phyloP scores from a whole-genome alignment of 2,113 vertebrate genomes.

The Eonycteris spelaea region DNA sequence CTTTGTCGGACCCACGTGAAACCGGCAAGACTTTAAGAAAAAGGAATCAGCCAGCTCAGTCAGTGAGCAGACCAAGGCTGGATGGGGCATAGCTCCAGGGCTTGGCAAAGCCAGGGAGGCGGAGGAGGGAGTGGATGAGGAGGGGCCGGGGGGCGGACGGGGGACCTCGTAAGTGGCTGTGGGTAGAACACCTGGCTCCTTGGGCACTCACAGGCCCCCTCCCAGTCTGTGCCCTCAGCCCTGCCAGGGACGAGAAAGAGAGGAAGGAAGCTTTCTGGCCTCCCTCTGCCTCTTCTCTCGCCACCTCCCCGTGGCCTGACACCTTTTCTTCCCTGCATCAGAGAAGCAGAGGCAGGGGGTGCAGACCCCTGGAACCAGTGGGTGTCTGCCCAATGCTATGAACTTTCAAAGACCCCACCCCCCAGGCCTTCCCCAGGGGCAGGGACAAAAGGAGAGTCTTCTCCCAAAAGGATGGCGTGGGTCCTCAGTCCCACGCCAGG shows the following conservation, averaged over 20 bases:
- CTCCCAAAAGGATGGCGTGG: background rate
- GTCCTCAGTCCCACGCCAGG: background rate
- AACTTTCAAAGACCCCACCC: background rate
- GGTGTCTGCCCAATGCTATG: background rate
- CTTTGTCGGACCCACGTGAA: background rate
- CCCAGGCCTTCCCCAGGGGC: background rate
- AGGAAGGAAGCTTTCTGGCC: no score
- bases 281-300: no score
- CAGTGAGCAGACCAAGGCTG: background rate
- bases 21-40: background rate
- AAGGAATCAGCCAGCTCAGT: background rate
- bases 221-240: background rate
- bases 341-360: background rate
- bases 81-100: background rate
- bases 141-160: no score
- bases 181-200: background rate
- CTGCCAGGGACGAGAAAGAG: no score
- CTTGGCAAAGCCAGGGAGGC: fast-evolving
- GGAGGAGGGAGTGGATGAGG: no score
- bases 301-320: background rate
- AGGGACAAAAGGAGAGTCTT: background rate
- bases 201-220: background rate
- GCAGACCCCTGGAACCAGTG: background rate
- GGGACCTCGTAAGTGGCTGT: fast-evolving
- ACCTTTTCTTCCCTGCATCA: background rate